Evolutionary conservation across 2,113 vertebrate genomes (phyloP), one percentile per base, ranked within the genome.

Genomic region (Epinephelus fuscoguttatus): DNA sequence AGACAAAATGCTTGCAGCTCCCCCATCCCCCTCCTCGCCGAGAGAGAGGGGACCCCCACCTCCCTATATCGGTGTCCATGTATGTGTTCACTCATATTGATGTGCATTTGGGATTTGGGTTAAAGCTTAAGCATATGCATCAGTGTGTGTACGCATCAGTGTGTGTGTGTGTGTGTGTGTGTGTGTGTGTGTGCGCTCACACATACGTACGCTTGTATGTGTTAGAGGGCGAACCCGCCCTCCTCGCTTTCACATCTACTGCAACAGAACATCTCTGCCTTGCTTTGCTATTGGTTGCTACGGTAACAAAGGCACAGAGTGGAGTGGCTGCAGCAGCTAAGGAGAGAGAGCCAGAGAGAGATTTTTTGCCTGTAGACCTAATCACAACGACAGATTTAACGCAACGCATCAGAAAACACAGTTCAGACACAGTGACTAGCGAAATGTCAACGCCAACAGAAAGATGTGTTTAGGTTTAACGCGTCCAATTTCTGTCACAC

Each of bases 241-340:
- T 91, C 80, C 68, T 81, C 59, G 64, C 73, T 85, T 90, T 89
- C 80, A 81, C 85, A 89, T 93, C 84, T 75, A 90, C 92, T 90
- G 92, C 93, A 95, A 92, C 45, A 89, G 69, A 92, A 85, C 79
- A 87, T 85, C 88, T 84, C 85, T 89, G 84, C 89, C 80, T 80
- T 40, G 92, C 90, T 92, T 93, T 86, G 92, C 93, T 95, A 93
- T 90, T 87, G 90, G 94, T 95, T 95, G 93, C 94, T 92, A 95
- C 84, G 94, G 94, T 94, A 94, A 95, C 94, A 95, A 92, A 93
- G 90, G 91, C 92, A 92, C 79, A 57, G 90, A 91, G 88, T 90
- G 86, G 88, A 92, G 92, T 86, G 94, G 91, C 90, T 93, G 91
- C 90, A 88, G 92, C 88, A 94, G 80, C 89, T 80, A 86, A 77